Evolutionary conservation across 2,113 vertebrate species (phyloP).

Genomic region (Oxygymnocypris stewartii): DNA sequence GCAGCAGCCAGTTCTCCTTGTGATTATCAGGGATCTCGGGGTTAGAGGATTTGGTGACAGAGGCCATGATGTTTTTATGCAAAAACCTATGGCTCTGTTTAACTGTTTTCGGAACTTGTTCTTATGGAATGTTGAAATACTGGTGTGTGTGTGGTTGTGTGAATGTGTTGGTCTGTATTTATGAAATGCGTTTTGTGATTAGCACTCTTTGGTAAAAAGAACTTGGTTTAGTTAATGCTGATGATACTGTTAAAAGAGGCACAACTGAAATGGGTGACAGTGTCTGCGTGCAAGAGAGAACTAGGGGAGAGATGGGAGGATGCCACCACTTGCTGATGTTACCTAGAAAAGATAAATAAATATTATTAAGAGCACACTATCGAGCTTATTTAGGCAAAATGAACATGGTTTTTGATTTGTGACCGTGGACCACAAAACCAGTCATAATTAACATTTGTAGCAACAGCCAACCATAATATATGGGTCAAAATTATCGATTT

Average conservation of each 20-base stretch:
- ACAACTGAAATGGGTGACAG: conserved; percentile 59
- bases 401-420: neutral
- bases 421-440: no score
- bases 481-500: no score
- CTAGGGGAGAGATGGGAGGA: conserved; percentile 73
- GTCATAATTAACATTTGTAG: no score
- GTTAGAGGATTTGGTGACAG: conserved; percentile 64
- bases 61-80: conserved; percentile 69
- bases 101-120: neutral
- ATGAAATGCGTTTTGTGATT: conserved; percentile 20
- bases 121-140: conserved; percentile 44
- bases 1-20: conserved; percentile 84
- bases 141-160: neutral
- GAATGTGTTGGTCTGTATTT: neutral
- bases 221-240: conserved; percentile 32
- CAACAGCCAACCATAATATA: no score
- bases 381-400: neutral
- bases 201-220: conserved; percentile 52
- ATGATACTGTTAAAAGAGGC: conserved; percentile 58
- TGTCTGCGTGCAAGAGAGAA: conserved; percentile 62
- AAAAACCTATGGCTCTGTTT: conserved; percentile 11
- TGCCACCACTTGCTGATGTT: conserved; percentile 67
- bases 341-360: conserved; percentile 52
- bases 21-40: conserved; percentile 85
- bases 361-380: neutral